Conservation (phyloP, 2,888 invertebrate genomes). For the Diarsia rubi region DNA sequence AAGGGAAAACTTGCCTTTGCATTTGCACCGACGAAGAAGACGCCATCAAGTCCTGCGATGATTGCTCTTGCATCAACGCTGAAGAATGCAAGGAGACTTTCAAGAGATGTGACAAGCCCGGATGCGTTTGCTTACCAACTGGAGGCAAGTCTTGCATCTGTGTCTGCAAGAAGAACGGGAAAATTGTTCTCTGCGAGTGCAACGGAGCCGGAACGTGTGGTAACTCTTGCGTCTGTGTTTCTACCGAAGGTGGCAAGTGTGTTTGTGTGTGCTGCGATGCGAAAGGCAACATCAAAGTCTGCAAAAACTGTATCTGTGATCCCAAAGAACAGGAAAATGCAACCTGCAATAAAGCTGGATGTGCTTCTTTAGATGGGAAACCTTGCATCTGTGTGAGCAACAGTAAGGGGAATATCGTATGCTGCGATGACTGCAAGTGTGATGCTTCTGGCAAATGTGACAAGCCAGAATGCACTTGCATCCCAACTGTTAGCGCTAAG, state of each 20-base stretch:
- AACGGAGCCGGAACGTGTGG: conserved; percentile 48
- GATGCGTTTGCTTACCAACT: conserved; percentile 68
- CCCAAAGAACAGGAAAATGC: neutral
- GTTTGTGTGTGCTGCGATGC: conserved; percentile 53
- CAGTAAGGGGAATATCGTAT: conserved; percentile 53
- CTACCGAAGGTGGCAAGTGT: conserved; percentile 53
- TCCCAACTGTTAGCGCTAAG: neutral
- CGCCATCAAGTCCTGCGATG: conserved; percentile 65
- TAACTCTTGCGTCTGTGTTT: conserved; percentile 49
- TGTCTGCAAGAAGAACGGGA: conserved; percentile 66
- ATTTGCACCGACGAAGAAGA: conserved; percentile 67
- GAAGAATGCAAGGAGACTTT: conserved; percentile 53
- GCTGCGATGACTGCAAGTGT: conserved; percentile 67
- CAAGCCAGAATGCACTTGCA: conserved; percentile 32
- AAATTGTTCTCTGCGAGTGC: conserved; percentile 57
- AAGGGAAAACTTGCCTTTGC: conserved; percentile 66
- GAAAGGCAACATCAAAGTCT: conserved; percentile 49
- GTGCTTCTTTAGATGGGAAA: conserved; percentile 58
- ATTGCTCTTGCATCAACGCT: conserved; percentile 66
- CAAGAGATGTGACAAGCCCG: conserved; percentile 62
- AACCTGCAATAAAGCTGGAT: conserved; percentile 66
- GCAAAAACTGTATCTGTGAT: conserved; percentile 63
- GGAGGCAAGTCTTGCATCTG: conserved; percentile 69
- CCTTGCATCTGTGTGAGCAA: conserved; percentile 60
- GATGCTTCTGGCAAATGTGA: conserved; percentile 55